Evolutionary conservation across 1,140 invertebrate genomes (phyloP).

Genomic region (Laupala kohalensis): DNA sequence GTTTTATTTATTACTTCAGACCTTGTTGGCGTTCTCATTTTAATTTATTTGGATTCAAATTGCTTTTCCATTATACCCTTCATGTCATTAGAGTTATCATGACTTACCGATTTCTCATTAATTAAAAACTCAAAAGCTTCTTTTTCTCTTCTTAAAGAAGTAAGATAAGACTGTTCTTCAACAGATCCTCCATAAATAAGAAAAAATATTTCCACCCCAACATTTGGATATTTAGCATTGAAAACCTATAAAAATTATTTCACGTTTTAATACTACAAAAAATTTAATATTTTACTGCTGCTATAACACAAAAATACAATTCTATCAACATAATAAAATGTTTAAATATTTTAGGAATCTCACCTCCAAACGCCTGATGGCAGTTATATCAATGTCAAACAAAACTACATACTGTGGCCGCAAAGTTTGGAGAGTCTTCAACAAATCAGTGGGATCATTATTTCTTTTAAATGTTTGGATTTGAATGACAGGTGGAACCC

Average conservation of each 20-base stretch:
- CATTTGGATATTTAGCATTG: constrained; percentile 42
- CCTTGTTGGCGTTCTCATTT: no score
- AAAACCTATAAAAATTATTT: constrained; percentile 63
- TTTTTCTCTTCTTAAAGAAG: constrained; percentile 78
- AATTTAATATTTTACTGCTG: no score
- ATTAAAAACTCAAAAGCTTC: constrained; percentile 87
- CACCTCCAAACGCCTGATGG: constrained; percentile 79
- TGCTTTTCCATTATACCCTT: no score
- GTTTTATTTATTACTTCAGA: no score
- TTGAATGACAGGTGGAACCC: constrained; percentile 41
- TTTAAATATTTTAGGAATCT: not conserved
- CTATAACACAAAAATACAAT: no score
- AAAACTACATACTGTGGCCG: constrained; percentile 75
- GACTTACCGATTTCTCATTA: constrained; percentile 73
- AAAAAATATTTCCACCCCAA: constrained; percentile 67
- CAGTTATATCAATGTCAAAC: constrained; percentile 78
- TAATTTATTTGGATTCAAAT: no score
- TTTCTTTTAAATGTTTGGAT: constrained; percentile 64
- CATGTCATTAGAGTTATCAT: no score
- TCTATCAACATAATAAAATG: no score
- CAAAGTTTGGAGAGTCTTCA: constrained; percentile 47
- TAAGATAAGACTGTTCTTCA: constrained; percentile 92
- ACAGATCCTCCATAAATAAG: constrained; percentile 78
- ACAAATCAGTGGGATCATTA: constrained; percentile 52
- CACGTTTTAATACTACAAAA: no score